phyloP scores from a whole-genome alignment of 2,113 vertebrate genomes.

The Tylochromis polylepis region DNA sequence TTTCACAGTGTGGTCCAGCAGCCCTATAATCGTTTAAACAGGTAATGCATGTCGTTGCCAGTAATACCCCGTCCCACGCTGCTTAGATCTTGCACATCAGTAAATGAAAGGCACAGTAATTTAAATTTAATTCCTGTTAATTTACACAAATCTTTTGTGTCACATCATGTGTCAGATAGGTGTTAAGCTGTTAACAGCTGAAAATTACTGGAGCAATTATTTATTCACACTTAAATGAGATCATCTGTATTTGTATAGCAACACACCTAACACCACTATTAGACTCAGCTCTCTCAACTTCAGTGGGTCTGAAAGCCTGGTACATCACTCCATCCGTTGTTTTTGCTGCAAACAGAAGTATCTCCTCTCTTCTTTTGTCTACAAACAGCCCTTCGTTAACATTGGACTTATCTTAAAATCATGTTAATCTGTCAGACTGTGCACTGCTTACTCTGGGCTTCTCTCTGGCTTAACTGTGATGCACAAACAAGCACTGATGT shows the following conservation, averaged over 20 bases:
- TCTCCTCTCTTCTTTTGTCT: not conserved
- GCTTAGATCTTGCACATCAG: not conserved
- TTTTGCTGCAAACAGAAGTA: not conserved
- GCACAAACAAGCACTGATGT: conserved; percentile 28
- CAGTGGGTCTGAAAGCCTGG: not conserved
- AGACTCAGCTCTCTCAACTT: not conserved
- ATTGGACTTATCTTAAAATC: conserved; percentile 32
- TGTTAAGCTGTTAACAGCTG: not conserved
- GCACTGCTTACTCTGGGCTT: conserved; percentile 24
- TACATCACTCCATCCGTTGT: not conserved
- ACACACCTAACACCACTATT: not conserved
- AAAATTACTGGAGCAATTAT: not conserved
- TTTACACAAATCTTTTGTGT: not conserved
- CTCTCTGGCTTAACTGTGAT: conserved; percentile 11
- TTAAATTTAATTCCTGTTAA: not conserved
- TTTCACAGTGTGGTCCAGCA: not conserved
- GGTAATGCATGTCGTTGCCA: not conserved
- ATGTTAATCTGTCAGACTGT: conserved; percentile 20
- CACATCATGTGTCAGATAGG: not conserved
- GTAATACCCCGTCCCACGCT: not conserved
- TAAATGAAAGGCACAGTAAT: not conserved
- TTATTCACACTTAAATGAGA: not conserved
- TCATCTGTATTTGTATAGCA: not conserved
- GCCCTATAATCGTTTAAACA: not conserved
- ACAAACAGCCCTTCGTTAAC: conserved; percentile 24